Percentiles rank a stretch among this genome's conserved stretches.
Evolutionary conservation across 2,888 invertebrate species (phyloP).

Genomic region (Caenorhabditis wallacei): DNA sequence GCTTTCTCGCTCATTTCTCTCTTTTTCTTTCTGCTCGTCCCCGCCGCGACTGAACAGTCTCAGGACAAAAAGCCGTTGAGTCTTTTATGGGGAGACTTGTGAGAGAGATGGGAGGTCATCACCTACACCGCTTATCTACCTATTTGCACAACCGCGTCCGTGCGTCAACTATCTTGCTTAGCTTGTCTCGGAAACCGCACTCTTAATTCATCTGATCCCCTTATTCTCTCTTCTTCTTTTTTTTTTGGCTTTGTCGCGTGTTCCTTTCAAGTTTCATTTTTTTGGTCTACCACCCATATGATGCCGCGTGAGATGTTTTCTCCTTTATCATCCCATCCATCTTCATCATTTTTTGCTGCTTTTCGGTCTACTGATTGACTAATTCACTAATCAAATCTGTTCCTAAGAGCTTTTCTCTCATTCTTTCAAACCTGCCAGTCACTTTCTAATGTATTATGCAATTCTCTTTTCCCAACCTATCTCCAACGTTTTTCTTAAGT

Average conservation of each 20-base stretch:
- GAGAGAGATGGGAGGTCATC: slow-evolving; percentile 55
- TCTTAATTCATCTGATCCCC: slow-evolving; percentile 63
- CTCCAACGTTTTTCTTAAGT: slow-evolving; percentile 50
- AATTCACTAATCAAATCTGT: slow-evolving; percentile 63
- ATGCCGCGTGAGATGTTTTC: slow-evolving; percentile 21
- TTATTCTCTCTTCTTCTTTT: neutral
- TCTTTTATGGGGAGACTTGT: slow-evolving; percentile 47
- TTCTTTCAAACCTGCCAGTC: slow-evolving; percentile 6
- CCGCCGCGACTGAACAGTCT: slow-evolving; percentile 1
- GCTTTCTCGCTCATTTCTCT: slow-evolving; percentile 49
- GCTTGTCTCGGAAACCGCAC: slow-evolving; percentile 46
- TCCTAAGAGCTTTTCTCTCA: slow-evolving; percentile 53
- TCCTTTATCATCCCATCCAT: slow-evolving; percentile 15
- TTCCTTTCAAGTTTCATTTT: slow-evolving; percentile 37
- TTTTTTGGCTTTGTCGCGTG: slow-evolving; percentile 47
- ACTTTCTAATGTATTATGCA: slow-evolving; percentile 59
- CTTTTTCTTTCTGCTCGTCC: slow-evolving; percentile 21
- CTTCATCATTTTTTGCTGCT: slow-evolving; percentile 12
- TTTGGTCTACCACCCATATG: slow-evolving; percentile 9
- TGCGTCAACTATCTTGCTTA: slow-evolving; percentile 62
- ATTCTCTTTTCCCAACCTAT: slow-evolving; percentile 32
- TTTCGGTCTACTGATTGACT: slow-evolving; percentile 57
- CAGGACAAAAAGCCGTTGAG: slow-evolving; percentile 51
- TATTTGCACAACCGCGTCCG: slow-evolving; percentile 63
- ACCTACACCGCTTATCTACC: slow-evolving; percentile 61